A percentile compares a stretch with the other conserved stretches of the same genome.
Evolutionary conservation across 2,888 invertebrate genomes (phyloP).

Genomic region (Bursaphelenchus okinawaensis): DNA sequence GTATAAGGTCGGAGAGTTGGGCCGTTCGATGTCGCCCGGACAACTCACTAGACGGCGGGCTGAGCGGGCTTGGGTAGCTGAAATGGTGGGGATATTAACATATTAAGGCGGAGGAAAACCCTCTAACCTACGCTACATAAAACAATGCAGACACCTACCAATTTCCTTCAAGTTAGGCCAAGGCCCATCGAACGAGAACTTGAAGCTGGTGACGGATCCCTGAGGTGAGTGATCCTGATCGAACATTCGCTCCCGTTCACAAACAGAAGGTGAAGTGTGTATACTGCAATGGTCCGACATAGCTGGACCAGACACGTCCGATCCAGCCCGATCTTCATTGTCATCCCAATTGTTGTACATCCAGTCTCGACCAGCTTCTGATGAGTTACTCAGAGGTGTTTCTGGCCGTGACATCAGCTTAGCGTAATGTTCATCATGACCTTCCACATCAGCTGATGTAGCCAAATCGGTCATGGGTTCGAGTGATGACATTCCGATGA

Average conservation of each 20-base stretch:
- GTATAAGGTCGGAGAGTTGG: constrained; percentile 15
- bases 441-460: constrained; percentile 6
- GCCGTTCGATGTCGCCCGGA: constrained; percentile 25
- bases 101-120: no score
- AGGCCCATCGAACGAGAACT: constrained; percentile 40
- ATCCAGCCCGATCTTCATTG: constrained; percentile 28
- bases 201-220: constrained; percentile 50
- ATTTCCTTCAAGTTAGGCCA: constrained; percentile 44
- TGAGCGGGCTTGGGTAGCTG: constrained; percentile 33
- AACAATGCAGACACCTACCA: constrained; percentile 21
- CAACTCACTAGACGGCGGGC: constrained; percentile 37
- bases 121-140: no score
- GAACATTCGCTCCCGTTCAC: constrained; percentile 35
- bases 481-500: constrained; percentile 1
- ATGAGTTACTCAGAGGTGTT: constrained; percentile 43
- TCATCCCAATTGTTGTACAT: constrained; percentile 35
- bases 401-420: constrained; percentile 20
- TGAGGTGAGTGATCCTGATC: constrained; percentile 49
- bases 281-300: constrained; percentile 50
- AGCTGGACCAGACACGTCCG: constrained; percentile 47
- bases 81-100: no score
- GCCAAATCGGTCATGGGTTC: neutral
- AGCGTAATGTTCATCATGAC: neutral
- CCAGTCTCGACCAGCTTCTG: constrained; percentile 39
- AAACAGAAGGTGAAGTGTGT: constrained; percentile 52